Conservation (phyloP, 1,140 invertebrate genomes). For the Agrypnia vestita region DNA sequence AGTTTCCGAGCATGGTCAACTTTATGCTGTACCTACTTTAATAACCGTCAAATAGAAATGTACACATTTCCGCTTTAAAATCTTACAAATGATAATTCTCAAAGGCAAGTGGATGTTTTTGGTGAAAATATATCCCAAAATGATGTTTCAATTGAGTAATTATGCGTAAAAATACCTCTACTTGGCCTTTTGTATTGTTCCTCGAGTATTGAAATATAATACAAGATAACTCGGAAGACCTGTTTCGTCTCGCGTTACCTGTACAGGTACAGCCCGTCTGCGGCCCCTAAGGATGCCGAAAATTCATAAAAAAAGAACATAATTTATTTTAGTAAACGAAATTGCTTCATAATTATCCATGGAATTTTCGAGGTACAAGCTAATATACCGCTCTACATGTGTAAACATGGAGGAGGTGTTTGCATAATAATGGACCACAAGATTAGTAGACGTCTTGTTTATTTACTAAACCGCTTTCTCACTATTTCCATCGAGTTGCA, state of each 20-base stretch:
- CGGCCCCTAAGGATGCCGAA: background rate
- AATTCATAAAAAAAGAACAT: background rate
- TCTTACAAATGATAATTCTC: no score
- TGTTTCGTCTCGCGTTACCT: slow-evolving; percentile 3
- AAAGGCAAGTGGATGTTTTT: no score
- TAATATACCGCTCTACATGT: background rate
- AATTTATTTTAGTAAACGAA: background rate
- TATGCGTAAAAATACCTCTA: background rate
- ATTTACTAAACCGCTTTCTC: no score
- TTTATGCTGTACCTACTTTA: no score
- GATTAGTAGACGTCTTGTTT: no score
- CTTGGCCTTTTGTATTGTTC: background rate
- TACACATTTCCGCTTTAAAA: no score
- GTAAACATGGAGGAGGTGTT: slow-evolving; percentile 16
- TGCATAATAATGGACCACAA: background rate
- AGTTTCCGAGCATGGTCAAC: no score
- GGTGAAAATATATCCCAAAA: no score
- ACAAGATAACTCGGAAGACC: background rate
- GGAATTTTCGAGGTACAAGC: background rate
- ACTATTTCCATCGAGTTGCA: no score
- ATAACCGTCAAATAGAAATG: no score
- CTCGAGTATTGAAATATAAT: slow-evolving; percentile 3
- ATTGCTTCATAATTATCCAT: background rate
- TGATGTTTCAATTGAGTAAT: background rate
- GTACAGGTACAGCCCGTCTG: background rate